Percentiles rank a stretch among this genome's conserved stretches.
These are phyloP conservation scores for Drosophila nr. perissopoda DNA, from an alignment of 2,888 invertebrate genomes.

Conservation along the genomic window DNA sequence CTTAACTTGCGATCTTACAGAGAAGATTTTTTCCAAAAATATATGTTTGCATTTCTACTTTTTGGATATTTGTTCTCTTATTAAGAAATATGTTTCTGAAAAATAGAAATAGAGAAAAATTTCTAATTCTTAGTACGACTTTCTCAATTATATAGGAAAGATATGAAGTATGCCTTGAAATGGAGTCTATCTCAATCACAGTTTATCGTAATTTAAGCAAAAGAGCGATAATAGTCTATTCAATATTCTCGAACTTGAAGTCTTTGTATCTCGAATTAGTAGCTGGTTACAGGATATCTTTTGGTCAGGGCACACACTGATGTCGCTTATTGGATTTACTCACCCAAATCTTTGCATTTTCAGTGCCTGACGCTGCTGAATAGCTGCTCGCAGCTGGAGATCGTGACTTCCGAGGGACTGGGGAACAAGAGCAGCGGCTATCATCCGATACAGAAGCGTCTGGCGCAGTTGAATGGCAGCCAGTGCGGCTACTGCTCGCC, in stretches of 20 bases:
- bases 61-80: no score
- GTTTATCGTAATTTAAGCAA: neutral
- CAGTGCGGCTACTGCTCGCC: slow-evolving; percentile 92
- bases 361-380: slow-evolving; percentile 88
- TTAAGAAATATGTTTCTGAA: no score
- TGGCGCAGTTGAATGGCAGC: slow-evolving; percentile 89
- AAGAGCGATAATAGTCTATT: no score
- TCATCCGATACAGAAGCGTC: slow-evolving; percentile 88
- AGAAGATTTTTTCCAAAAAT: no score
- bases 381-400: slow-evolving; percentile 89
- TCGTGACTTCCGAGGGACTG: slow-evolving; percentile 90
- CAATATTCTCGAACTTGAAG: neutral
- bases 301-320: neutral
- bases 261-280: neutral
- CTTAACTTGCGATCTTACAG: no score
- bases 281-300: neutral
- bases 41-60: no score
- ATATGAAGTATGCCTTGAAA: no score
- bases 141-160: no score
- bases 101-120: no score
- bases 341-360: neutral
- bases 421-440: slow-evolving; percentile 89
- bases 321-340: neutral
- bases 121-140: no score
- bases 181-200: neutral